Evolutionary conservation across 1,140 invertebrate genomes (phyloP), one percentile per base, ranked within the genome.

Genomic region (Carcinoscorpius rotundicauda): DNA sequence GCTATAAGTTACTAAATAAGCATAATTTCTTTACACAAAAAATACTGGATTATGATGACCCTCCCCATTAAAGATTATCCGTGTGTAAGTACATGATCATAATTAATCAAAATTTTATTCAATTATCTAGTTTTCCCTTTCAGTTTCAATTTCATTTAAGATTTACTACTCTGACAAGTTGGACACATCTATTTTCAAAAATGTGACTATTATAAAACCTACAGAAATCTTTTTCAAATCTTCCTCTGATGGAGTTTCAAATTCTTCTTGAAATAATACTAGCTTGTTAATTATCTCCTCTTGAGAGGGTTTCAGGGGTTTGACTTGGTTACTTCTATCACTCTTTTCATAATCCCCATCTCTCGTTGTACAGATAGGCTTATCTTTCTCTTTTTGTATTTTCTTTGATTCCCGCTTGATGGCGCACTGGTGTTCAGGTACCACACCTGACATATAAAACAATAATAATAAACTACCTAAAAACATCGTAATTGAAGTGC

Each of bases 381-480:
- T 94, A 76, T 93, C 90, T 77, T 55, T 55, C 6, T 55, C 53
- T 55, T 93, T 92, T 75, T 93, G 87, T 62, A 88, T 86, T 77
- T 92, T 92, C 80, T 98, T 98, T 74, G 95, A 91, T 80, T 95
- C 94, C 74, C 96, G 81, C 76, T 97, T 97, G 69, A 93, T 91
- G 61, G 85, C 89, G 80, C 95, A 98, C 79, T 97, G 93, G 75
- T 90, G 91, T 77, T 98, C 95, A 6, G 95, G 96, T 65, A 98
- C 91, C 52, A 98, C 91, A 80, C 84, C 84, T 85, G 71, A 8
- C n/a, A 55, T 8, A 8, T 8, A 55, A 6, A 6, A 6, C 53
- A 55, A 55, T 6, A 55, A 55, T 55, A 55, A 55, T 29, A 29
- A 29, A 29, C 29, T 2, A 29, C 29, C 29, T 29, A 29, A 29